Evolutionary conservation across 2,888 invertebrate species (phyloP).

Genomic region (Cephonodes hylas): DNA sequence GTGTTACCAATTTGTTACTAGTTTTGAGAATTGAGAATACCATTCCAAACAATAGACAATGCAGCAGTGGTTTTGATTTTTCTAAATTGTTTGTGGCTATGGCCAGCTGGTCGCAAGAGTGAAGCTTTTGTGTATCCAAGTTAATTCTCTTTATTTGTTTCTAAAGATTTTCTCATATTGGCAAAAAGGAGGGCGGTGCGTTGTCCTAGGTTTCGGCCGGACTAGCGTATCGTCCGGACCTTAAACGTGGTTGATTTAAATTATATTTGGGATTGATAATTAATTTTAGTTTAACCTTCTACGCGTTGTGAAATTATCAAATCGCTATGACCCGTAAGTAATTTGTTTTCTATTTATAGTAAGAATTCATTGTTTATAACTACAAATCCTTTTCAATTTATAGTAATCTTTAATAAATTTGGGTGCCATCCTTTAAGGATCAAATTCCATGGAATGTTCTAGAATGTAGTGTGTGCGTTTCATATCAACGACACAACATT

Average conservation of each 20-base stretch:
- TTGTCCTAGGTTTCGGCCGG: conserved; percentile 80
- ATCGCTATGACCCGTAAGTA: conserved; percentile 76
- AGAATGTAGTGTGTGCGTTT: conserved; percentile 34
- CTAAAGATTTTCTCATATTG: conserved; percentile 62
- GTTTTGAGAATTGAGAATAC: no score
- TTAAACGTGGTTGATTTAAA: conserved; percentile 19
- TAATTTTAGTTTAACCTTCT: conserved; percentile 15
- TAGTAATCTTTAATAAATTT: background rate
- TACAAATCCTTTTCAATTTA: background rate
- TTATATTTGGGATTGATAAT: conserved; percentile 20
- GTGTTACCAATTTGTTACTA: no score
- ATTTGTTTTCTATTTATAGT: background rate
- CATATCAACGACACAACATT: conserved; percentile 25
- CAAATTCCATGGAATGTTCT: conserved; percentile 48
- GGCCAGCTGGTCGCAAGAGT: conserved; percentile 48
- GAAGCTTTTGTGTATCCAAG: conserved; percentile 40
- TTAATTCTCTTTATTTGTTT: conserved; percentile 63
- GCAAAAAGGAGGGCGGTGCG: conserved; percentile 74
- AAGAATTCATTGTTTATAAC: background rate
- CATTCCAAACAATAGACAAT: background rate
- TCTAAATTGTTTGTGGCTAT: conserved; percentile 37
- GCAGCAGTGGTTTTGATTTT: background rate
- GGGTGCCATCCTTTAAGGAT: conserved; percentile 19
- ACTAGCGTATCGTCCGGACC: conserved; percentile 79
- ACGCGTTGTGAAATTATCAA: conserved; percentile 36